These are phyloP conservation scores for Hemitrygon akajei DNA, from an alignment of 2,797 vertebrate species.

Conservation along the genomic window DNA sequence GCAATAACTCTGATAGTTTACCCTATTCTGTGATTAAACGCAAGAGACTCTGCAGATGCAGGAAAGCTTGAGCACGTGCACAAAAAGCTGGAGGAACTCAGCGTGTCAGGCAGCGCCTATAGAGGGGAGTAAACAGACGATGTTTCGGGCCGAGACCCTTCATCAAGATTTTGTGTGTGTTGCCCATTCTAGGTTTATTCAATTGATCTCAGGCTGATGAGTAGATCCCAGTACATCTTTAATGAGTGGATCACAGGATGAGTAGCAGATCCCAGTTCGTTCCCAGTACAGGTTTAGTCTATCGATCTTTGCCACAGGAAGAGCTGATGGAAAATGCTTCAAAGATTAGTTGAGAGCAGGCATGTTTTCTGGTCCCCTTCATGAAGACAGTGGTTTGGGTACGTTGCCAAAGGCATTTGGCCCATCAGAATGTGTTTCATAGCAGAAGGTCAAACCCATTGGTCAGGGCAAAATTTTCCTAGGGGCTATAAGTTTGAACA, in stretches of 20 bases:
- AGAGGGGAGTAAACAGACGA: too few relatives aligned
- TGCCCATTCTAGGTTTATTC: background rate
- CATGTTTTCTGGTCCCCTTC: too few relatives aligned
- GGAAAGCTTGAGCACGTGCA: too few relatives aligned
- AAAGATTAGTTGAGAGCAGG: background rate
- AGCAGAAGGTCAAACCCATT: background rate
- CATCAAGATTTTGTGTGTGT: too few relatives aligned
- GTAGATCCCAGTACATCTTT: background rate
- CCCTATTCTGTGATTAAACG: too few relatives aligned
- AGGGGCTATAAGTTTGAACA: background rate
- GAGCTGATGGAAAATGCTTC: background rate
- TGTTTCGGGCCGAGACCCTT: too few relatives aligned
- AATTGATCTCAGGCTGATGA: background rate
- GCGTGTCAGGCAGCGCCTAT: too few relatives aligned
- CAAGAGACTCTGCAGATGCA: too few relatives aligned
- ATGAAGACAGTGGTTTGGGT: background rate
- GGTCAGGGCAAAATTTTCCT: background rate
- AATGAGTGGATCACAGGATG: background rate
- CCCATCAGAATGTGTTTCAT: background rate
- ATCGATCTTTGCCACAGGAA: background rate
- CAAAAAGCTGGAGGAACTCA: too few relatives aligned
- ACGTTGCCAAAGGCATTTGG: background rate
- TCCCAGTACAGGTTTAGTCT: background rate
- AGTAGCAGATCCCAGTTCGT: background rate
- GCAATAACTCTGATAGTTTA: background rate